These are phyloP conservation scores for Triops cancriformis DNA, from an alignment of 1,140 invertebrate species.

Conservation along the genomic window DNA sequence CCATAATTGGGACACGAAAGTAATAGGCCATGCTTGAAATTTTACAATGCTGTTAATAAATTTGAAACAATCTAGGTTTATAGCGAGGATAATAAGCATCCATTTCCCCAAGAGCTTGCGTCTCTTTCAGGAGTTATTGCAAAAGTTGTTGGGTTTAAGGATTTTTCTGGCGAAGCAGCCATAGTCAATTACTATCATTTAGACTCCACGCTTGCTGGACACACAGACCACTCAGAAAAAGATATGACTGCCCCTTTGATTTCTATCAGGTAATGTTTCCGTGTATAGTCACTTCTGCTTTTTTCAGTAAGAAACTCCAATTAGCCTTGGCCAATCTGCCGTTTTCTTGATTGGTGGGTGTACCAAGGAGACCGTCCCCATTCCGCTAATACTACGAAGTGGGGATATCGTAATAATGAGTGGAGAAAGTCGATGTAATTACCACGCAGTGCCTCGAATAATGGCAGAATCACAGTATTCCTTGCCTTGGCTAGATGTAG, in stretches of 20 bases:
- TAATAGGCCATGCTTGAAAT: conserved; percentile 37
- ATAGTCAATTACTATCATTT: conserved; percentile 92
- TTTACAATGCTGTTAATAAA: not conserved
- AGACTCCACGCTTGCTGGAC: conserved; percentile 78
- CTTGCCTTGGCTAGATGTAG: not conserved
- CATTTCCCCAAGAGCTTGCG: conserved; percentile 62
- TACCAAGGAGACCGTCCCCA: conserved; percentile 52
- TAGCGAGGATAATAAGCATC: conserved; percentile 34
- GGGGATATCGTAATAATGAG: conserved; percentile 79
- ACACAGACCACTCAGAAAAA: conserved; percentile 84
- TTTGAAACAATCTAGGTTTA: conserved; percentile 36
- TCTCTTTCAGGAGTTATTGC: conserved; percentile 55
- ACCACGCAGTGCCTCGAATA: conserved; percentile 50
- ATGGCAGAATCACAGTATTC: conserved; percentile 3
- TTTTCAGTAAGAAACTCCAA: conserved; percentile 33
- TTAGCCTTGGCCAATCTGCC: conserved; percentile 75
- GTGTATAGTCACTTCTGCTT: not conserved
- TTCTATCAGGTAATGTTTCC: conserved; percentile 61
- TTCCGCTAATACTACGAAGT: conserved; percentile 59
- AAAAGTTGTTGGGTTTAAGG: conserved; percentile 48
- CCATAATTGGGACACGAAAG: conserved; percentile 90
- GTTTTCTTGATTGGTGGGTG: conserved; percentile 73
- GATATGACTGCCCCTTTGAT: conserved; percentile 74
- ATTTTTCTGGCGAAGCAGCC: conserved; percentile 73
- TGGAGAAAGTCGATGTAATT: conserved; percentile 59